phyloP scores from a whole-genome alignment of 2,888 invertebrate genomes.

The Drosophila recens region DNA sequence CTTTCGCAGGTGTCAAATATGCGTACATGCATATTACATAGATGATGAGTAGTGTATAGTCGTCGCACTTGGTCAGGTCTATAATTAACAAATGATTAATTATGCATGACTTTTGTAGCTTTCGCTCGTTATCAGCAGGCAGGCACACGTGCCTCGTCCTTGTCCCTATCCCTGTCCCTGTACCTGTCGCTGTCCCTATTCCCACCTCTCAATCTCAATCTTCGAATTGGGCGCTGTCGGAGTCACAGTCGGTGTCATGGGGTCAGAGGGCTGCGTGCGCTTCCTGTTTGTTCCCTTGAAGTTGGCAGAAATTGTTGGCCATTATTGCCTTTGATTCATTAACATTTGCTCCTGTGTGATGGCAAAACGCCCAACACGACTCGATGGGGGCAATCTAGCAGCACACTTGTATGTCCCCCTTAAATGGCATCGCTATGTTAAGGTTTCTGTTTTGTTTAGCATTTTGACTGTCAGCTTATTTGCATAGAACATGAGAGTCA shows the following conservation, averaged over 20 bases:
- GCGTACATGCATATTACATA: constrained; percentile 57
- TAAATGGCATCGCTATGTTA: constrained; percentile 48
- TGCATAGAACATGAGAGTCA: constrained; percentile 79
- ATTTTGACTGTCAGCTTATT: constrained; percentile 74
- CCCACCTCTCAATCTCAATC: constrained; percentile 16
- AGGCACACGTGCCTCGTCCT: constrained; percentile 41
- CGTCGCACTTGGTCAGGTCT: constrained; percentile 50
- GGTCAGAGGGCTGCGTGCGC: constrained; percentile 33
- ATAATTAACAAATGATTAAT: constrained; percentile 80
- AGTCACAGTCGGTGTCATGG: constrained; percentile 2
- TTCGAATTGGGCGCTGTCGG: neutral
- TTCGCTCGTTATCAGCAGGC: constrained; percentile 65
- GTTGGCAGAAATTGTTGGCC: constrained; percentile 57
- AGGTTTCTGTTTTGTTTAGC: constrained; percentile 60
- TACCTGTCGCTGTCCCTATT: too few species aligned
- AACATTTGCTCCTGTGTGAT: constrained; percentile 62
- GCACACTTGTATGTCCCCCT: constrained; percentile 17
- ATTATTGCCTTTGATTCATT: constrained; percentile 75
- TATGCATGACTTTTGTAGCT: constrained; percentile 74
- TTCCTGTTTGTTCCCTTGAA: constrained; percentile 56
- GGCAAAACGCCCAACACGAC: constrained; percentile 30
- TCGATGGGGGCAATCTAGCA: constrained; percentile 18
- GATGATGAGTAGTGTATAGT: constrained; percentile 38
- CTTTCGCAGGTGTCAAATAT: constrained; percentile 74
- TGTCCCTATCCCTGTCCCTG: neutral